Base-by-base conservation (phyloP, 2,888 invertebrate genomes). In the Ditula angustiorana region DNA sequence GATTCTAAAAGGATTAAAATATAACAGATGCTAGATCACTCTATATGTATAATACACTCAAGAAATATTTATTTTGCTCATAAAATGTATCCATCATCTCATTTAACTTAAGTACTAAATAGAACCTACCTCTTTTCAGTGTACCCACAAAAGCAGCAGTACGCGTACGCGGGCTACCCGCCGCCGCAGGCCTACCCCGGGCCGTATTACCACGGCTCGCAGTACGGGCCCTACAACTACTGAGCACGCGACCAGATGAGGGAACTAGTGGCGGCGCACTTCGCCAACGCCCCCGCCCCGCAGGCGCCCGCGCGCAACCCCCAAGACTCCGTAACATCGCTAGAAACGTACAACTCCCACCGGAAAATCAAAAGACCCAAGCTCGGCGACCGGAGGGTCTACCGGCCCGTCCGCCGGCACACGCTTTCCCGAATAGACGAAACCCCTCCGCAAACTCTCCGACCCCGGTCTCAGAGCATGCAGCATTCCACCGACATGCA, bases 141-240 rank as follows among this genome's bases (percentile, higher is more conserved):
- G 79, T 98, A 98, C 92, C 98, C 98, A 57, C 98, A 98, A 89
- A 98, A 98, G 90, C 97, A 98, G 86, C 97, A 97, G 75, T 97
- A 97, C 83, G 97, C 97, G 13, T 98, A 98, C 86, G 96, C 97
- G 59, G 97, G 97, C 66, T 97, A 98, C 87, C 96, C 97, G 62
- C 96, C 96, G 0, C 95, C 95, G 59, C 95, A 95, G 69, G 96
- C 97, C 59, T 98, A 98, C 91, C 96, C 97, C 65, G 96, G 96
- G 41, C 97, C 97, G 30, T 97, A 97, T 81, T 98, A 98, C 90
- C 97, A 97, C 87, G 97, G 97, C 79, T 97, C 98, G 57, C 98
- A 98, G 83, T 98, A 98, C 86, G 97, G 97, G 59, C 98, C 97
- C 56, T 98, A 98, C 94, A 98, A 98, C 93, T 98, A 98, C 93